Percentiles rank a stretch among this genome's conserved stretches.
Evolutionary conservation across 2,888 invertebrate genomes (phyloP).

Genomic region (Catocala nupta): DNA sequence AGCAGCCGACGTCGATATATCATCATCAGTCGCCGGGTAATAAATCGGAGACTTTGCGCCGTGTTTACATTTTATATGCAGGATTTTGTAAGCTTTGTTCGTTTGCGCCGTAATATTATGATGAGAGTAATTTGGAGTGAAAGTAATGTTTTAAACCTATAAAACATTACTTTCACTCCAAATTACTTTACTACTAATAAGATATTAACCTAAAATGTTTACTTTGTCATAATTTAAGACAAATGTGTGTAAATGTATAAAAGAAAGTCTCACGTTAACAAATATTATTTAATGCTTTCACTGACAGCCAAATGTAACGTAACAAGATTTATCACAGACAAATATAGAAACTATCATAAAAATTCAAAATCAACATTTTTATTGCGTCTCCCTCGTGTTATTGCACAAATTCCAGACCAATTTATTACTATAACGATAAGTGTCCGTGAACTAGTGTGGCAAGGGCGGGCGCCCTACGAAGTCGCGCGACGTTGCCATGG

Average conservation of each 20-base stretch:
- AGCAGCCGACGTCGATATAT: constrained; percentile 85
- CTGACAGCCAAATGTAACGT: constrained; percentile 8
- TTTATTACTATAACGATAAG: constrained; percentile 85
- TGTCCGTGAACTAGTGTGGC: constrained; percentile 80
- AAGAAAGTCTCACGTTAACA: too few relatives aligned
- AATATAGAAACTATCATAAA: constrained; percentile 52
- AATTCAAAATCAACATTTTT: constrained; percentile 69
- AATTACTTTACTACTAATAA: too few relatives aligned
- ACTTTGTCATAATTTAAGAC: too few relatives aligned
- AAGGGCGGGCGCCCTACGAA: constrained; percentile 67
- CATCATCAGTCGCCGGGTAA: constrained; percentile 84
- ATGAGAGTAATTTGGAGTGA: neutral
- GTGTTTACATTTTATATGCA: constrained; percentile 74
- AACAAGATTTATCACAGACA: constrained; percentile 24
- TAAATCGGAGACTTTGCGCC: constrained; percentile 77
- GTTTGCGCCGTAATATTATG: constrained; percentile 32
- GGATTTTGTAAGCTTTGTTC: constrained; percentile 56
- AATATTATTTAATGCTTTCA: constrained; percentile 2
- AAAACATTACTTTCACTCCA: too few relatives aligned
- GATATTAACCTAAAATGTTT: too few relatives aligned
- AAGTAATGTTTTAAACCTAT: too few relatives aligned
- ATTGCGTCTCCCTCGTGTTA: constrained; percentile 77
- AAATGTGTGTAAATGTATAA: too few relatives aligned
- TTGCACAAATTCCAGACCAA: constrained; percentile 81
- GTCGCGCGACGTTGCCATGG: constrained; percentile 65